phyloP scores from a whole-genome alignment of 2,888 invertebrate genomes.

The Heliconius cydno region DNA sequence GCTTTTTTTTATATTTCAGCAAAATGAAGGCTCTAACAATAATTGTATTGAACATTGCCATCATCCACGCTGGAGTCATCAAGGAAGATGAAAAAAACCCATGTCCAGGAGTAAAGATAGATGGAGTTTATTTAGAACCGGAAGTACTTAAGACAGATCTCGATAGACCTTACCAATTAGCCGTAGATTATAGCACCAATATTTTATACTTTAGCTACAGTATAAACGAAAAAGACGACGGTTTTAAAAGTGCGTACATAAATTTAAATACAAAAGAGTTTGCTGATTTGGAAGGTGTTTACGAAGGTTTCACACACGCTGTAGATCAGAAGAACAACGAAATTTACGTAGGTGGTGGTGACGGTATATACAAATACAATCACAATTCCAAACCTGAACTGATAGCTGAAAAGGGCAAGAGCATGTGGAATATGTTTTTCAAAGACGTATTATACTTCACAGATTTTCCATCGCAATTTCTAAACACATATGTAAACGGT shows the following conservation, averaged over 20 bases:
- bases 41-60: slow-evolving; percentile 20
- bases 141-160: slow-evolving; percentile 60
- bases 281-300: slow-evolving; percentile 57
- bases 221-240: slow-evolving; percentile 54
- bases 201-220: slow-evolving; percentile 70
- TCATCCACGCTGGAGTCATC: slow-evolving; percentile 34
- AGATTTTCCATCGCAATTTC: slow-evolving; percentile 64
- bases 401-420: slow-evolving; percentile 55
- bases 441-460: slow-evolving; percentile 66
- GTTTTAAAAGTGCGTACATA: slow-evolving; percentile 61
- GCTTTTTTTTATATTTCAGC: slow-evolving; percentile 3
- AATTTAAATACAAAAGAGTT: slow-evolving; percentile 65
- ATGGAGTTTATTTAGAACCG: slow-evolving; percentile 57
- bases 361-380: slow-evolving; percentile 70
- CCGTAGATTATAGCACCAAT: slow-evolving; percentile 64
- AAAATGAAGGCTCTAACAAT: slow-evolving; percentile 30
- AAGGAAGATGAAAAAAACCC: slow-evolving; percentile 45
- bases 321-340: slow-evolving; percentile 62
- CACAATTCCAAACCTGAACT: slow-evolving; percentile 57
- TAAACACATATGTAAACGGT: slow-evolving; percentile 60
- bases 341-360: slow-evolving; percentile 66
- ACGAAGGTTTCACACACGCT: slow-evolving; percentile 68
- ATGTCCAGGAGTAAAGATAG: slow-evolving; percentile 59
- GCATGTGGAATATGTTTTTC: slow-evolving; percentile 69
- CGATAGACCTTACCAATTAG: slow-evolving; percentile 64